These are phyloP conservation scores for Enteromius paludinosus DNA, from an alignment of 2,797 vertebrate genomes.

Conservation along the genomic window DNA sequence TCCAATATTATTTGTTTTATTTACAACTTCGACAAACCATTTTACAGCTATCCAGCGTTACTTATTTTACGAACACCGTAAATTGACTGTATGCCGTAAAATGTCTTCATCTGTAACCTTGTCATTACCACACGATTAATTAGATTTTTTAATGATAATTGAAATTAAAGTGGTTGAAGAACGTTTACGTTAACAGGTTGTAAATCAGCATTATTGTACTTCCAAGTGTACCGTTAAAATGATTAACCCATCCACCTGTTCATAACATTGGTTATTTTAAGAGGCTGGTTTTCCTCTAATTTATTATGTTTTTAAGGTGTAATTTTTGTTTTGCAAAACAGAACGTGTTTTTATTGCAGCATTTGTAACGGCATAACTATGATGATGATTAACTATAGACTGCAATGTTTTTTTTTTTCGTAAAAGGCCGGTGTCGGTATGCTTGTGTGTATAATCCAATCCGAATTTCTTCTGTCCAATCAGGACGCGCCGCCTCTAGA, in stretches of 20 bases:
- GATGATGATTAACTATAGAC: not conserved
- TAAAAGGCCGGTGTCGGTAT: constrained; percentile 77
- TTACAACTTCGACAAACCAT: not conserved
- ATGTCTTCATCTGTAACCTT: not conserved
- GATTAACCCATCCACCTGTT: not conserved
- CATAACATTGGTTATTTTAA: not conserved
- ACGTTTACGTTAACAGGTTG: not conserved
- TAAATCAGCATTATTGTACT: not conserved
- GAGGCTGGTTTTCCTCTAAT: not conserved
- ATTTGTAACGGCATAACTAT: not conserved
- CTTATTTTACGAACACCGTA: not conserved
- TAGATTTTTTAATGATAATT: not conserved
- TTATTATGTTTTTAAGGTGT: not conserved
- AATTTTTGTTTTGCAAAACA: not conserved
- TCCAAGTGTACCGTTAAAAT: not conserved
- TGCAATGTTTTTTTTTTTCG: constrained; percentile 70
- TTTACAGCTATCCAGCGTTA: not conserved
- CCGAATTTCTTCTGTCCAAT: constrained; percentile 87
- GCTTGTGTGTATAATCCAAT: constrained; percentile 88
- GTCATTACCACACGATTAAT: not conserved
- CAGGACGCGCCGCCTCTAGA: constrained; percentile 69
- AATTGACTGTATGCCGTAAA: not conserved
- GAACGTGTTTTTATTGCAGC: not conserved
- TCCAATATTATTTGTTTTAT: not conserved
- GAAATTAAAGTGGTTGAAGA: not conserved